These are phyloP conservation scores for Oxystoma pomonae DNA, from an alignment of 2,888 invertebrate genomes.

Conservation along the genomic window DNA sequence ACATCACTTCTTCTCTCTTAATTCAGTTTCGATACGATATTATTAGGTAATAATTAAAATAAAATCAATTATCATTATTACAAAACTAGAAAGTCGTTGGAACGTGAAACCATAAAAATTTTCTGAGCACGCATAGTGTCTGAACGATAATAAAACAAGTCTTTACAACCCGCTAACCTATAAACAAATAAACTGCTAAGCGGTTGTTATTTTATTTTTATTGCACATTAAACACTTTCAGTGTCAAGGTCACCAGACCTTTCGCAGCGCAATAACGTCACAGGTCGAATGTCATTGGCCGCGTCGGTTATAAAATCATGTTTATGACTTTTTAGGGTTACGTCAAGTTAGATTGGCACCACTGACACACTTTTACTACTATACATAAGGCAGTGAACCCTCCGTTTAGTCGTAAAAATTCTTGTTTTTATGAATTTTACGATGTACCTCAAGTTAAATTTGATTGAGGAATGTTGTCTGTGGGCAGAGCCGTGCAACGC, in stretches of 20 bases:
- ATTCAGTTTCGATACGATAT: too few species aligned
- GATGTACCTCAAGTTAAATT: neutral
- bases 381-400: neutral
- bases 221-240: constrained; percentile 42
- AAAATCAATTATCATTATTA: too few species aligned
- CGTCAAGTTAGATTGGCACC: constrained; percentile 35
- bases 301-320: constrained; percentile 44
- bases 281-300: constrained; percentile 43
- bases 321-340: constrained; percentile 42
- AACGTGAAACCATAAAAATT: too few species aligned
- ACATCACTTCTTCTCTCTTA: too few species aligned
- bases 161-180: constrained; percentile 25
- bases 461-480: neutral
- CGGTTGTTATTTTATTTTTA: constrained; percentile 29
- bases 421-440: neutral
- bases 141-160: neutral
- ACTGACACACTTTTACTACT: constrained; percentile 11
- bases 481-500: too few species aligned
- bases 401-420: neutral
- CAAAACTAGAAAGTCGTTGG: too few species aligned
- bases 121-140: too few species aligned
- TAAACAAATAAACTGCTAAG: constrained; percentile 26
- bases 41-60: too few species aligned
- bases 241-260: constrained; percentile 38
- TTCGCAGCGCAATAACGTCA: neutral